Evolutionary conservation across 2,797 vertebrate species (phyloP), one percentile per base, ranked within the genome.

Genomic region (Oophaga sylvatica): DNA sequence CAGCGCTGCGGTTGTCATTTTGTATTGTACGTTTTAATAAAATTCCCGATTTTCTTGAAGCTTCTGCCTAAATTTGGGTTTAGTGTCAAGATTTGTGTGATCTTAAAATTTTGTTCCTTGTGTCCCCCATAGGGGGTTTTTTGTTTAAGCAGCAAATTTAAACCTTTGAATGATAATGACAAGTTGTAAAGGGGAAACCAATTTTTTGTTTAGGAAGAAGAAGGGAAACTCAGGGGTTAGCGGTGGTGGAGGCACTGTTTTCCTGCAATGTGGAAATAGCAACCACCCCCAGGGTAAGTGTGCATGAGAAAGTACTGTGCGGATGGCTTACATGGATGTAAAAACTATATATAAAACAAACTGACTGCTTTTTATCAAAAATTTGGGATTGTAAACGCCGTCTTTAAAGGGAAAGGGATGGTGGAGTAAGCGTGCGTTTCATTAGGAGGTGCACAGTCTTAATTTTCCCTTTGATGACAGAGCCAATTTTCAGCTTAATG

Each of bases 41-140:
- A 41, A 41, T 76, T 76, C 45, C 41, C n/a, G 73, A 53, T 22
- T 13, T 73, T 22, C 70, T 76, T 76, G 73, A 76, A 48, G 73
- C 10, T 76, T 73, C n/a, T 76, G 41, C 45, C 73, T n/a, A n/a
- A n/a, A 53, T 53, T 48, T 76, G 73, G 45, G 41, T 73, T 73
- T 73, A 73, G 15, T 45, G 19, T 73, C 35, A 73, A 16, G 17
- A 45, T 73, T 35, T 76, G 73, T n/a, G 10, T 22, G 1, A 53
- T 76, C 19, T 3, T 48, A 53, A 76, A 76, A 53, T 31, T 76
- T n/a, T 76, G 73, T 53, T 53, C 45, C 9, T 76, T 76, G 41
- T 53, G 73, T 76, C n/a, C 45, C 3, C n/a, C 41, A 6, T 8
- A 22, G 71, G 41, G 19, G 0, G 22, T 76, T 20, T 76, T 11